Base-by-base conservation (phyloP, 2,888 invertebrate species). In the Candidula unifasciata region DNA sequence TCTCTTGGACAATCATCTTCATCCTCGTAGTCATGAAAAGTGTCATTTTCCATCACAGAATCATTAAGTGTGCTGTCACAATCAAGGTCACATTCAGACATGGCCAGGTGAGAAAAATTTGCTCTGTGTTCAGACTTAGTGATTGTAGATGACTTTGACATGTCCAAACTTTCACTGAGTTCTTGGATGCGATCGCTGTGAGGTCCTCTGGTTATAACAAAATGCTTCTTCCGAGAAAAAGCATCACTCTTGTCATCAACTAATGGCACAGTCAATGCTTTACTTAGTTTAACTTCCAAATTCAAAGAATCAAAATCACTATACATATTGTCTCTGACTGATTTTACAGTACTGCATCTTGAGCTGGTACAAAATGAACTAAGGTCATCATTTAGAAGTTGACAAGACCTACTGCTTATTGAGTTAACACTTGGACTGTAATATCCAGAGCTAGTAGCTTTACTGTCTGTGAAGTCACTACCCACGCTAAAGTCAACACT, bases 131-230 rank as follows among this genome's bases (percentile, higher is more conserved):
- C 71, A 64, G 37, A 24, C 60, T 64, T 60, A 21, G 57, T 10
- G 18, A 33, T 35, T n/a, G 10, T 18, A n/a, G 57, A 54, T 52
- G 80, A 44, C 21, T 37, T 80, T 24, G 80, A 71, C 54, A 68
- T 33, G 44, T 44, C 44, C 18, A 33, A 24, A 16, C 69, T 24
- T 24, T 52, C 69, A 6, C 27, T 37, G 10, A 83, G 24, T 27
- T 83, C 83, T 13, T 52, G 64, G 1, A 83, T 30, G 18, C 83
- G 66, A 18, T n/a, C 57, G 57, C 6, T 60, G 54, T 83, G 54
- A 13, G 57, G 37, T 24, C 77, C 83, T 37, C 83, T n/a, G n/a
- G 78, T 83, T 8, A 83, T 78, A 21, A 83, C 57, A 33, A 83
- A 83, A 37, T 83, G 83, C 35, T 83, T 83, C 24, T 37, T 77